Evolutionary conservation across 2,113 vertebrate genomes (phyloP), one percentile per base, ranked within the genome.

Genomic region (Chiloscyllium plagiosum): DNA sequence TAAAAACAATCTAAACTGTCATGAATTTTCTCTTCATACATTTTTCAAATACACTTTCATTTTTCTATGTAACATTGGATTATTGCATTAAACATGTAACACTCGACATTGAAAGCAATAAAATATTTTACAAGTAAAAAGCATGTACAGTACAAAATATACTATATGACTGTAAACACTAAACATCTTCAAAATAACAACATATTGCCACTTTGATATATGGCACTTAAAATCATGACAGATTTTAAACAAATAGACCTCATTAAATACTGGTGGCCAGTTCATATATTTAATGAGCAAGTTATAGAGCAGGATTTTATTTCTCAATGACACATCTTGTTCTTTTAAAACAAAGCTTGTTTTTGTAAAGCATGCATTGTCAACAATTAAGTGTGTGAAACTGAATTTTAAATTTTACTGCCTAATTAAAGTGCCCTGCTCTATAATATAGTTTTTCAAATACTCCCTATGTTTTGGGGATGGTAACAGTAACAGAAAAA

Each of bases 211-310:
- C 80, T 20, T 90, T 97, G 96, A 96, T 96, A 95, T 96, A 96
- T 97, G 97, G 97, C 97, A 98, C 97, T 95, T 97, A 50, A 96
- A 96, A 95, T 96, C 92, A 96, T 97, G 97, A 97, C 97, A 98
- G 97, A 97, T 96, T 78, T 96, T 96, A 76, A 92, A 76, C 65
- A 69, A 92, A 37, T 92, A 96, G 26, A 61, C 69, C n/a, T 96
- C 90, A 92, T 85, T 94, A 90, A 86, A 72, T 96, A 13, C 68
- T 52, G 69, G 24, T 72, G 66, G 22, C 42, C 69, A 72, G 12
- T 33, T 47, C 80, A 83, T 52, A 52, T 87, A 90, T 33, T 90
- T 72, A 52, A 50, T 95, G 94, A 47, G 13, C 66, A 95, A 95
- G 68, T 95, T 50, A 20, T 22, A 95, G 22, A 95, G 47, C 42